Conservation (phyloP, 2,797 vertebrate species). For the Manis pentadactyla region DNA sequence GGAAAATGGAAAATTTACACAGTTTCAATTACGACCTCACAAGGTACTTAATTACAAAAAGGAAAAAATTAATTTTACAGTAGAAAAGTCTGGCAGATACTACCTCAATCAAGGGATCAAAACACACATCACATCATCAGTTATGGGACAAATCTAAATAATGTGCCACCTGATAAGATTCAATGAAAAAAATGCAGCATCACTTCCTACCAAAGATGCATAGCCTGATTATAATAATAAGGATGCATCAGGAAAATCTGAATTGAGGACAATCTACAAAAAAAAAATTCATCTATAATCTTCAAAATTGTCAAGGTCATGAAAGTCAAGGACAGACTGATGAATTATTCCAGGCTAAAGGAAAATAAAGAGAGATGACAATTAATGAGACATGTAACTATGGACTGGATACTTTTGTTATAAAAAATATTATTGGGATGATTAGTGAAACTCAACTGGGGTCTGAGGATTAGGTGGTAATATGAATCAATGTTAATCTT, state of each 20-base stretch:
- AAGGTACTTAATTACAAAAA: not conserved
- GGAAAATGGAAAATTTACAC: not conserved
- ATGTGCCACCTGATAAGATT: not conserved
- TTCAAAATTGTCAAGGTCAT: conserved; percentile 2
- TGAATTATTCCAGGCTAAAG: not conserved
- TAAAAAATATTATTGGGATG: conserved; percentile 1
- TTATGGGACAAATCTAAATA: conserved; percentile 2
- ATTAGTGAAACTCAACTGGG: not conserved
- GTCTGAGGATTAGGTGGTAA: not conserved
- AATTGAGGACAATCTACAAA: conserved; percentile 17
- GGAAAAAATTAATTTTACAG: conserved; percentile 6
- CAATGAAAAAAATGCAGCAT: not conserved
- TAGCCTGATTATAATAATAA: not conserved
- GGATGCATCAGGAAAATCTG: not conserved
- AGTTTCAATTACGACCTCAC: not conserved
- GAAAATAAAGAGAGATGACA: not conserved
- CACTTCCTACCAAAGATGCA: not conserved
- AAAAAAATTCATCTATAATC: conserved; percentile 23
- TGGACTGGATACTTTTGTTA: not conserved
- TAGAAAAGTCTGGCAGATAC: conserved; percentile 4
- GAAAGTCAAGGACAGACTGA: not conserved
- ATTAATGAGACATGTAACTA: not conserved
- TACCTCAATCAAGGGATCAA: conserved; percentile 4
- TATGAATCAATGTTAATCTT: not conserved
- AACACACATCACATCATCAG: not conserved